A percentile compares a stretch with the other conserved stretches of the same genome.
Evolutionary conservation across 2,113 vertebrate species (phyloP).

Genomic region (Gadus chalcogrammus): DNA sequence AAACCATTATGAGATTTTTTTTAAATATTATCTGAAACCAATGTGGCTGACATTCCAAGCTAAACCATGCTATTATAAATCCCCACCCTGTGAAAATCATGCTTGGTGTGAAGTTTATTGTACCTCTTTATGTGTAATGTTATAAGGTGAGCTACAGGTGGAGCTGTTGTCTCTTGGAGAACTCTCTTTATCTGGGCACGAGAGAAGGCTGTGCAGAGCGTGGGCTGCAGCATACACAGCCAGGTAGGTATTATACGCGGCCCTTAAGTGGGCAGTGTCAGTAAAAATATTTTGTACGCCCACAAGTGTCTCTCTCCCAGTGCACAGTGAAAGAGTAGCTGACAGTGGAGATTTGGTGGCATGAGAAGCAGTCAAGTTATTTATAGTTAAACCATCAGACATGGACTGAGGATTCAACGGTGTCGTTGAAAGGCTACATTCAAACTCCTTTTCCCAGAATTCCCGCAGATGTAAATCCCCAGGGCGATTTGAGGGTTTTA

Average conservation of each 20-base stretch:
- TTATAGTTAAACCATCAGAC: background rate
- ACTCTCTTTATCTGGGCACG: conserved; percentile 45
- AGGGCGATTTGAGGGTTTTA: conserved; percentile 55
- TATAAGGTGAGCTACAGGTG: conserved; percentile 47
- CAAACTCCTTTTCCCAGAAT: conserved; percentile 66
- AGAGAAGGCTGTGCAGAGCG: conserved; percentile 67
- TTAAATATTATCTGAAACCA: too few species aligned
- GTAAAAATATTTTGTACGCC: conserved; percentile 59
- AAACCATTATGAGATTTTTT: too few species aligned
- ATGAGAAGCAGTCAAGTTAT: conserved; percentile 11
- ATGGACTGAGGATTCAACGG: too few species aligned
- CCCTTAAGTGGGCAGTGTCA: conserved; percentile 65
- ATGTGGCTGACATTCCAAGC: too few species aligned
- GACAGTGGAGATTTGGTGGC: background rate
- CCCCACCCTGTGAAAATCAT: too few species aligned
- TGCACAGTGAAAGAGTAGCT: conserved; percentile 54
- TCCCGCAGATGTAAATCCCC: conserved; percentile 49
- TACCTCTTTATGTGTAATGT: conserved; percentile 62
- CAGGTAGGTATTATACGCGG: conserved; percentile 73
- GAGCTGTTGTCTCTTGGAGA: conserved; percentile 29
- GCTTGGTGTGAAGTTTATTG: background rate
- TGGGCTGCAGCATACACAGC: conserved; percentile 74
- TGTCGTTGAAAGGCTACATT: conserved; percentile 39
- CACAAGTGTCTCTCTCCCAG: conserved; percentile 66
- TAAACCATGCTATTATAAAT: too few species aligned